Evolutionary conservation across 1,140 invertebrate species (phyloP), one percentile per base, ranked within the genome.

Genomic region (Drosophila simulans): DNA sequence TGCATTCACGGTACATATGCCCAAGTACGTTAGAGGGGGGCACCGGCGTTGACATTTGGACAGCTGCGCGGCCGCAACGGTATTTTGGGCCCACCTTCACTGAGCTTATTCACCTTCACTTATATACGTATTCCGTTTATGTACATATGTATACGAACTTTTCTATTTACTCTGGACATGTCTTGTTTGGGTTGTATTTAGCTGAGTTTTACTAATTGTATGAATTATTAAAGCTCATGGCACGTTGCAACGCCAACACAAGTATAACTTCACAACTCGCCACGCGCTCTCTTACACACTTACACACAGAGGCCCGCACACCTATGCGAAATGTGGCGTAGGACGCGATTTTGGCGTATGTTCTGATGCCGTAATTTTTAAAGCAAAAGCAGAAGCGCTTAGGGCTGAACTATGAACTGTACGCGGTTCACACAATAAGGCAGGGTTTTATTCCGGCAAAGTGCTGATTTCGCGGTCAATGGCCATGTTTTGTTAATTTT

Each of bases 311-410:
- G 17, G 35, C 43, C 70, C 78, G 63, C 56, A 82, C 78, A 78
- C 82, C 64, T 85, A 73, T 35, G 56, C 45, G 64, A 78, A 70
- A 77, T 71, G 82, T 88, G 57, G 76, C 68, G 72, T 89, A 78
- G 84, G 76, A 89, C 83, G 83, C 83, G 76, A 84, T 80, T 64
- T 83, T 83, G 76, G 79, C 81, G 79, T 86, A 89, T 89, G 79
- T 83, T 57, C 79, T 77, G 75, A 86, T 88, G 84, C 84, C 84
- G 84, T 89, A 88, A 88, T 88, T 88, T 88, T 83, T 77, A 46
- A 55, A 65, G 52, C 68, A 40, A 57, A 45, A 53, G n/a, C 49
- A 74, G 51, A 49, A 34, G 63, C 43, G 46, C 62, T 51, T 31
- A 8, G 10, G 2, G 25, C 13, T 13, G 20, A 43, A 15, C 52